These are phyloP conservation scores for Ectobius pallidus DNA, from an alignment of 2,888 invertebrate genomes.

Conservation along the genomic window DNA sequence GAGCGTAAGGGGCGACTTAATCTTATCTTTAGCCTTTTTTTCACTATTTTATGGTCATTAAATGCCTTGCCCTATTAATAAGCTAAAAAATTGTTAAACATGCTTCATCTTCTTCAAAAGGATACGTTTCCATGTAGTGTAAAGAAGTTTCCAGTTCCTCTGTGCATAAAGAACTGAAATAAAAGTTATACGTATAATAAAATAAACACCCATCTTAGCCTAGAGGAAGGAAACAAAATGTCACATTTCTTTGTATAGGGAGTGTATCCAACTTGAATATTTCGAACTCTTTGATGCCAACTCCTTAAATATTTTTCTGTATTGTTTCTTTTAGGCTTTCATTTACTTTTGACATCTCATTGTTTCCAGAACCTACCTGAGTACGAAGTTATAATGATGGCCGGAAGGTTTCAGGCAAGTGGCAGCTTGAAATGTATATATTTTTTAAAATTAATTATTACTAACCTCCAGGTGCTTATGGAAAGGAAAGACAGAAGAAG, in stretches of 20 bases:
- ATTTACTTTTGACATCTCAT: conserved; percentile 13
- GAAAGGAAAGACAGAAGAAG: neutral
- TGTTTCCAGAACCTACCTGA: neutral
- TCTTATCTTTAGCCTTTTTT: no score
- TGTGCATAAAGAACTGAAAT: neutral
- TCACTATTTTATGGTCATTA: no score
- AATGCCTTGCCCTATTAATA: no score
- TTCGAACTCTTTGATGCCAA: conserved; percentile 25
- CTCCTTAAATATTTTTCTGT: conserved; percentile 1
- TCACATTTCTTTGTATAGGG: neutral
- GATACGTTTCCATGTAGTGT: neutral
- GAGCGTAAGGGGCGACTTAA: no score
- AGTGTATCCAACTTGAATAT: neutral
- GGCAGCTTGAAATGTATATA: neutral
- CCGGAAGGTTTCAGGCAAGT: neutral
- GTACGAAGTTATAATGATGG: conserved; percentile 15
- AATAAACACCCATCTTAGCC: neutral
- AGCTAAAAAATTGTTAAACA: no score
- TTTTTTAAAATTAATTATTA: neutral
- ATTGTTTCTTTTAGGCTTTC: neutral
- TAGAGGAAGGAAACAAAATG: neutral
- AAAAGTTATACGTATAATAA: neutral
- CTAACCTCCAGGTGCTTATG: neutral
- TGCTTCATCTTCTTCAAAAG: neutral
- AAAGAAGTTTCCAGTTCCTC: neutral